phyloP scores from a whole-genome alignment of 2,113 vertebrate genomes.

The Pitta sordida region DNA sequence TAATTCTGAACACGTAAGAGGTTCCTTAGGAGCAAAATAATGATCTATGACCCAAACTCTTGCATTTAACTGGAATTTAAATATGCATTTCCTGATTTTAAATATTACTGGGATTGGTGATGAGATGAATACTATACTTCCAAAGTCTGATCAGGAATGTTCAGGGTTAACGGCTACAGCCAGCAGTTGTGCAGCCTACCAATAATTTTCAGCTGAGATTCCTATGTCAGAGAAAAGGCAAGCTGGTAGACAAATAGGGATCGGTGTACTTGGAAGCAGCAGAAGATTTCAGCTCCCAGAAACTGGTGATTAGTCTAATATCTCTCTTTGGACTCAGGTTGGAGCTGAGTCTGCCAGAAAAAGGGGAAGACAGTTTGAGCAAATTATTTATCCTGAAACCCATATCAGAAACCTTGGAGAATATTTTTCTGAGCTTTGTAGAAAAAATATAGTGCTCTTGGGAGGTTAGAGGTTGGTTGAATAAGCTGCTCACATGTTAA shows the following conservation, averaged over 20 bases:
- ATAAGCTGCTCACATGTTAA: background rate
- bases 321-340: background rate
- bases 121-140: background rate
- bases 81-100: background rate
- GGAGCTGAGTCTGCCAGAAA: background rate
- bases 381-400: background rate
- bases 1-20: background rate
- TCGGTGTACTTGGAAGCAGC: background rate
- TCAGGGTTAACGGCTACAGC: slow-evolving; percentile 8
- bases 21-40: background rate
- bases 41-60: background rate
- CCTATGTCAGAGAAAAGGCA: background rate
- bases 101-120: background rate
- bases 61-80: background rate
- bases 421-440: background rate
- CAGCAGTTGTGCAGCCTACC: background rate
- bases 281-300: background rate
- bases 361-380: background rate
- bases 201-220: slow-evolving; percentile 8
- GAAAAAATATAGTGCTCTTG: background rate
- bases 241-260: background rate
- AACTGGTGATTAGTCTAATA: background rate
- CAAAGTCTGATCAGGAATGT: background rate
- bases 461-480: background rate
- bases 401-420: background rate